Evolutionary conservation across 2,888 invertebrate genomes (phyloP).

Genomic region (Malachius bipustulatus): DNA sequence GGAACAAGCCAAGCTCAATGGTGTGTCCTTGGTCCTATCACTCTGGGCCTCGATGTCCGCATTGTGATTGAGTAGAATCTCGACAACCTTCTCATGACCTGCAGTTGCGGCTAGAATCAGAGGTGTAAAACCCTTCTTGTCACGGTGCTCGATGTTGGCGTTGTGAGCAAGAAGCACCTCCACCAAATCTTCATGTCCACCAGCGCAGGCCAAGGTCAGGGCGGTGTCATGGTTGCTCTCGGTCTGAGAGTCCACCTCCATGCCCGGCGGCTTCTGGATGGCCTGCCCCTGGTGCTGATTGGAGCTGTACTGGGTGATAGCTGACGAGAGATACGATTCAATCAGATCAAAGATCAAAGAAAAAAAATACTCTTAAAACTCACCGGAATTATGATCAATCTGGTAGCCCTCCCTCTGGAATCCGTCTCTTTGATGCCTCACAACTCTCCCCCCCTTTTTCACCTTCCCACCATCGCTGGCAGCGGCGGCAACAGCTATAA

Average conservation of each 20-base stretch:
- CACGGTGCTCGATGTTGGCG: conserved; percentile 94
- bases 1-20: conserved; percentile 92
- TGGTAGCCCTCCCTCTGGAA: conserved; percentile 40
- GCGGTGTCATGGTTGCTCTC: conserved; percentile 99
- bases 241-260: conserved; percentile 95
- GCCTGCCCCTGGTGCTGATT: conserved; percentile 17
- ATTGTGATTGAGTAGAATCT: conserved; percentile 81
- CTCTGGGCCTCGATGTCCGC: conserved; percentile 99
- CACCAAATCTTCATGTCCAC: conserved; percentile 93
- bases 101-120: conserved; percentile 95
- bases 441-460: conserved; percentile 24
- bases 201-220: conserved; percentile 91
- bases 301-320: conserved; percentile 31
- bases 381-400: conserved; percentile 41
- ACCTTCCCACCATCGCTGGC: conserved; percentile 17
- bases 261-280: conserved; percentile 37
- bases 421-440: conserved; percentile 39
- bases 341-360: too few species aligned
- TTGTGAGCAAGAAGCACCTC: conserved; percentile 82
- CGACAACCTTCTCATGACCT: conserved; percentile 85
- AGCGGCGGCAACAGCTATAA: conserved; percentile 20
- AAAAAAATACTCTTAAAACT: too few species aligned
- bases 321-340: too few species aligned
- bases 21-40: conserved; percentile 97
- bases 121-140: conserved; percentile 98